Base-by-base conservation (phyloP, 2,888 invertebrate species). In the Eristalinus aeneus region DNA sequence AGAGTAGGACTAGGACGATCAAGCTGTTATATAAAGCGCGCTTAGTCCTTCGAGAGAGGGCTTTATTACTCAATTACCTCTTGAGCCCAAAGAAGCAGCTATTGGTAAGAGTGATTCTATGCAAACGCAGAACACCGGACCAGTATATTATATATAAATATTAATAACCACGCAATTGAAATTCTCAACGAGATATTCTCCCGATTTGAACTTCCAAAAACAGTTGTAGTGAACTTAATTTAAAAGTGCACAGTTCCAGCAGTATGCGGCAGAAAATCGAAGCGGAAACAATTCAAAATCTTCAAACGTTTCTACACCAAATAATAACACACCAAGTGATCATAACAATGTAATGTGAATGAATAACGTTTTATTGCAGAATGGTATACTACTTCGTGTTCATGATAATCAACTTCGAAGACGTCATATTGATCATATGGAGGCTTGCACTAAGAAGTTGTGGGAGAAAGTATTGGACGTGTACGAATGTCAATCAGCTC, bases 71-170 rank as follows among this genome's bases (percentile, higher is more conserved):
- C n/a, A n/a, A n/a, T n/a, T n/a, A n/a, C n/a, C n/a, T n/a, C n/a
- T n/a, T n/a, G n/a, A n/a, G n/a, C n/a, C n/a, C n/a, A n/a, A n/a
- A n/a, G n/a, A n/a, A n/a, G n/a, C n/a, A n/a, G n/a, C n/a, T n/a
- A n/a, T n/a, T n/a, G n/a, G n/a, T n/a, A n/a, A n/a, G n/a, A n/a
- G n/a, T n/a, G n/a, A n/a, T n/a, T n/a, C n/a, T n/a, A n/a, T n/a
- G n/a, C n/a, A 3, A 65, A 87, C 1, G 85, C 73, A 3, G 54
- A 60, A 20, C 87, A 87, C 54, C 91, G 90, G 65, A 79, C 92
- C 6, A 85, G 93, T 12, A 86, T 92, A 8, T 89, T 91, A 3
- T 92, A 93, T 88, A 90, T 91, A 54, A 81, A 89, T 80, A 60
- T 80, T 74, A 56, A 88, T 87, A 27, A 83, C 81, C 16, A 20